Evolutionary conservation across 2,797 vertebrate genomes (phyloP), one percentile per base, ranked within the genome.

Genomic region (Alcedo atthis): DNA sequence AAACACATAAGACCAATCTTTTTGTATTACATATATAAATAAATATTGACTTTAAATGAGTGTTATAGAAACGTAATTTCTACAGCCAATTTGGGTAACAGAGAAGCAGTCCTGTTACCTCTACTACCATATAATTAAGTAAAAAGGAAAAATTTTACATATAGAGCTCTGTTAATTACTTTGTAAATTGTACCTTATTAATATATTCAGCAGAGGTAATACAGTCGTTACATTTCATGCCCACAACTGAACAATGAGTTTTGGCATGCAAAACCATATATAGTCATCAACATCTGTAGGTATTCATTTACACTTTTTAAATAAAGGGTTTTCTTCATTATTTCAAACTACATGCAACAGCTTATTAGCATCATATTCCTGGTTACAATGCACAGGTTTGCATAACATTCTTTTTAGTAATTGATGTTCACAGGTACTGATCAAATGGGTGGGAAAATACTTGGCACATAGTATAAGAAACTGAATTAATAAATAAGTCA

Each of bases 21-120:
- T 97, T 96, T 98, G 97, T 97, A 98, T 98, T 98, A 98, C 98
- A 98, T 98, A 98, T 97, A 98, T 98, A 99, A 99, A 99, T 99
- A 99, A 99, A 99, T 99, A 99, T 97, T 97, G 98, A 98, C 97
- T 98, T 98, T 98, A 97, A 98, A 96, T 97, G 98, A 98, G 96
- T 98, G 97, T 95, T 97, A 95, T 96, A 97, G 96, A 91, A 98
- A 98, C 97, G 96, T 97, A 97, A 98, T 98, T 98, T 98, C 98
- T 98, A 98, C 97, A 98, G 98, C 97, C 97, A 95, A 70, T 87
- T 42, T 63, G 69, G 42, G 79, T 97, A 98, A 97, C 97, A 98
- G 96, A 97, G 97, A 97, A 97, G 97, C 95, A 97, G 90, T 97
- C 98, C 88, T 97, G 97, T 97, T 96, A 97, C 97, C 93, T 97